Evolutionary conservation across 1,140 invertebrate genomes (phyloP), one percentile per base, ranked within the genome.

Genomic region (Uloborus diversus): DNA sequence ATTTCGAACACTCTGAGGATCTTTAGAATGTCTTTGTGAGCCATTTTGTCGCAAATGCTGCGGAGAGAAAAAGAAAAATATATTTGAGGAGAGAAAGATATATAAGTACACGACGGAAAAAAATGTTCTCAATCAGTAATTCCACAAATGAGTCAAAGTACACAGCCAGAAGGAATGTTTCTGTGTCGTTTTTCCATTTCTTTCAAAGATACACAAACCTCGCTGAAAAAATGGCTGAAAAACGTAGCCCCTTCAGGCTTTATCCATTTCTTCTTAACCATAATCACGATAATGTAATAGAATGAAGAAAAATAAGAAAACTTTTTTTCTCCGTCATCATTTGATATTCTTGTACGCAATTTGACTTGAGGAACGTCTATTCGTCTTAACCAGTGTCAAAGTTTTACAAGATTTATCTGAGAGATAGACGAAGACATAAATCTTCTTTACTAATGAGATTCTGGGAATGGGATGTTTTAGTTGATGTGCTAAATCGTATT

Each of bases 281-380:
- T 65, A 65, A 65, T 65, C 62, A 27, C 35, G n/a, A 37, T 49
- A 42, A 65, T 65, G 37, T 47, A 65, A 42, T 17, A 42, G 23
- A 14, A 42, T 9, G 27, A 65, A 25, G n/a, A 62, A 62, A 33
- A 33, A 20, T 13, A 2, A 42, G 17, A 42, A 1, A 1, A 42
- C 37, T 13, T 42, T 1, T 42, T 42, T 42, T 17, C 9, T 42
- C 9, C 37, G 17, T 42, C 37, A 42, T 42, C 14, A 42, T 42
- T 7, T 42, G 5, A 42, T 42, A 5, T 42, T 14, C 37, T 42
- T 42, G 14, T 42, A 42, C 9, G 37, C 9, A 42, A 42, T 42
- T 42, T 42, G 37, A 42, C 17, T 42, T 13, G 1, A 13, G 37
- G 2, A n/a, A n/a, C n/a, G n/a, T n/a, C n/a, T n/a, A n/a, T n/a